phyloP scores from a whole-genome alignment of 1,140 invertebrate genomes.

The Eumaeus atala region DNA sequence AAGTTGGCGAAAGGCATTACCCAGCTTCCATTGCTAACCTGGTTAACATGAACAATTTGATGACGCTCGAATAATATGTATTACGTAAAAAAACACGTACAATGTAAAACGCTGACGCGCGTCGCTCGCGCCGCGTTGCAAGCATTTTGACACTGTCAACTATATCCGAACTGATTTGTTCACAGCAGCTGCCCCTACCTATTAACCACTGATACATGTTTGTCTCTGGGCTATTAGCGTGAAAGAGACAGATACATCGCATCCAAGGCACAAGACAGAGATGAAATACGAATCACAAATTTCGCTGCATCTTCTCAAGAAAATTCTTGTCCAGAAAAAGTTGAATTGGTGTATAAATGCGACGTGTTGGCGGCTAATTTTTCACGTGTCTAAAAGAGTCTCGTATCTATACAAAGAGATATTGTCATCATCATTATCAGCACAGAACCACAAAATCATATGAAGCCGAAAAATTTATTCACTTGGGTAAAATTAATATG shows the following conservation, averaged over 20 bases:
- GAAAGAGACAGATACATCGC: constrained; percentile 62
- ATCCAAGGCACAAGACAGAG: constrained; percentile 59
- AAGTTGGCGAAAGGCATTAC: no score
- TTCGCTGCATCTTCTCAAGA: constrained; percentile 63
- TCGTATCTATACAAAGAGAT: constrained; percentile 61
- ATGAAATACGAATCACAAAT: constrained; percentile 63
- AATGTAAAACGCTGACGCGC: background rate
- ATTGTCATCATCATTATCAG: constrained; percentile 23
- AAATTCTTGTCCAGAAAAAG: constrained; percentile 61
- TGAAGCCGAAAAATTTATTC: no score
- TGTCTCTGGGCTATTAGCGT: constrained; percentile 70
- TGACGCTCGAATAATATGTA: no score
- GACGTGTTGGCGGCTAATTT: constrained; percentile 54
- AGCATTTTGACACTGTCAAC: constrained; percentile 70
- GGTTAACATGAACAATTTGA: no score
- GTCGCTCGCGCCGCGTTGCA: constrained; percentile 31
- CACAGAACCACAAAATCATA: no score
- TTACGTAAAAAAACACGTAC: no score
- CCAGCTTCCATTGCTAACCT: no score
- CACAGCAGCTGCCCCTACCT: constrained; percentile 69
- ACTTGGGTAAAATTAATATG: no score
- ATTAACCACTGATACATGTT: constrained; percentile 73
- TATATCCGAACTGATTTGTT: constrained; percentile 72
- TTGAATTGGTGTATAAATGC: constrained; percentile 55
- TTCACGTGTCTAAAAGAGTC: constrained; percentile 37